Evolutionary conservation across 2,888 invertebrate genomes (phyloP).

Genomic region (Myopa testacea): DNA sequence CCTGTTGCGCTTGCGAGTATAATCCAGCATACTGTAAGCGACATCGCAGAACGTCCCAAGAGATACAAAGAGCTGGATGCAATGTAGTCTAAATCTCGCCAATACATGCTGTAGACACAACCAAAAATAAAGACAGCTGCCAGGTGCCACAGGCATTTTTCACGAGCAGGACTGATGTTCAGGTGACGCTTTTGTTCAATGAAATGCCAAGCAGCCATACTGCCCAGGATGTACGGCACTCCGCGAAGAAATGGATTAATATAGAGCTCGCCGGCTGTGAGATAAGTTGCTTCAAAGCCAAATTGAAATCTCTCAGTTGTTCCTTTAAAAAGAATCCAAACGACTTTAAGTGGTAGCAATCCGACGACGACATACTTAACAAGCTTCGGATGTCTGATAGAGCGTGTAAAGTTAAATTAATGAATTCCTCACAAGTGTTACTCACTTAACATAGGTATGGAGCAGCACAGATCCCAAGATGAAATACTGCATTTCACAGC

Average conservation of each 20-base stretch:
- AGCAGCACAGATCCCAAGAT: slow-evolving; percentile 58
- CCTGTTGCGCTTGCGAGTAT: slow-evolving; percentile 71
- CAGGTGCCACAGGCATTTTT: slow-evolving; percentile 60
- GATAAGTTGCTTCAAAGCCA: slow-evolving; percentile 61
- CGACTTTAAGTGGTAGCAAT: slow-evolving; percentile 38
- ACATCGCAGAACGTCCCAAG: slow-evolving; percentile 67
- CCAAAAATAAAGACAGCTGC: slow-evolving; percentile 57
- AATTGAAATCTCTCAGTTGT: slow-evolving; percentile 55
- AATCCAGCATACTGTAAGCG: slow-evolving; percentile 71
- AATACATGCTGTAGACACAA: slow-evolving; percentile 59
- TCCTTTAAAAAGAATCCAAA: slow-evolving; percentile 58
- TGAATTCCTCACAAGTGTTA: neutral
- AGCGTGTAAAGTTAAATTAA: neutral
- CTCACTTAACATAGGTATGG: slow-evolving; percentile 63
- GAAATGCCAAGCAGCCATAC: slow-evolving; percentile 68
- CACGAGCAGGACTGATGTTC: slow-evolving; percentile 46
- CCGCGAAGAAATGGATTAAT: slow-evolving; percentile 70
- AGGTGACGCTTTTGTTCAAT: slow-evolving; percentile 55
- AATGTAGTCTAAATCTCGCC: slow-evolving; percentile 67
- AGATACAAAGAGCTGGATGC: slow-evolving; percentile 69
- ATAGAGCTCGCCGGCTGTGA: slow-evolving; percentile 66
- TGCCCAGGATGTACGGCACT: slow-evolving; percentile 69
- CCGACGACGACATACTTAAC: slow-evolving; percentile 50
- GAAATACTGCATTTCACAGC: slow-evolving; percentile 67
- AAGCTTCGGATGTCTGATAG: slow-evolving; percentile 55